Conservation (phyloP, 2,888 invertebrate genomes). For the Plagodis dolabraria region DNA sequence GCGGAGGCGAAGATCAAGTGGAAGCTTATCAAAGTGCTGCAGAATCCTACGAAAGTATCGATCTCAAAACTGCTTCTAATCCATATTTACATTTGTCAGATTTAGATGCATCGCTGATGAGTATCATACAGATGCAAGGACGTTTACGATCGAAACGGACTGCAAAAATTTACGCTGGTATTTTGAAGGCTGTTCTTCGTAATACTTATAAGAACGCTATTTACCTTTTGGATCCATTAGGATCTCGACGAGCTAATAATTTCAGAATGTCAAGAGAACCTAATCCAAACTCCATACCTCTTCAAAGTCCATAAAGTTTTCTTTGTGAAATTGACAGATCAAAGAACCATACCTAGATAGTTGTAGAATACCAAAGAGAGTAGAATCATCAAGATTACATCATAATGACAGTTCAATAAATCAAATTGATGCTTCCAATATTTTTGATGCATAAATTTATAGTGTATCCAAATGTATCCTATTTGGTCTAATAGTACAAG, state of each 20-base stretch:
- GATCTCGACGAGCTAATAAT: conserved; percentile 18
- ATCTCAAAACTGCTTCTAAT: conserved; percentile 49
- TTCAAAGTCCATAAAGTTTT: neutral
- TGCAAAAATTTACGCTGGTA: conserved; percentile 49
- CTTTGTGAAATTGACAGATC: neutral
- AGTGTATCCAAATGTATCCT: no score
- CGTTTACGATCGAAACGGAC: conserved; percentile 46
- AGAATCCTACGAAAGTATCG: conserved; percentile 64
- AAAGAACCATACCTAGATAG: no score
- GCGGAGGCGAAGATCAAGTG: conserved; percentile 49
- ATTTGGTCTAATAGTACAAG: no score
- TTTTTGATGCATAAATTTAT: no score
- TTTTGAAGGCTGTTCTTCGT: conserved; percentile 49
- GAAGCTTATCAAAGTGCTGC: conserved; percentile 45
- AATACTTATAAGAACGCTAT: conserved; percentile 60
- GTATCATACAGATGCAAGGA: conserved; percentile 58
- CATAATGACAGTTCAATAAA: no score
- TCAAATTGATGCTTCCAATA: no score
- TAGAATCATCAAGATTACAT: no score
- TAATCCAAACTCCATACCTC: neutral
- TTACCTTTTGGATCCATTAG: conserved; percentile 36
- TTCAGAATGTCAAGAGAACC: neutral
- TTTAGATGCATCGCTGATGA: conserved; percentile 65
- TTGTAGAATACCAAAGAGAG: no score
- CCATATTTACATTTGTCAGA: conserved; percentile 44